These are phyloP conservation scores for Sitta carolinensis DNA, from an alignment of 2,797 vertebrate genomes.

Conservation along the genomic window DNA sequence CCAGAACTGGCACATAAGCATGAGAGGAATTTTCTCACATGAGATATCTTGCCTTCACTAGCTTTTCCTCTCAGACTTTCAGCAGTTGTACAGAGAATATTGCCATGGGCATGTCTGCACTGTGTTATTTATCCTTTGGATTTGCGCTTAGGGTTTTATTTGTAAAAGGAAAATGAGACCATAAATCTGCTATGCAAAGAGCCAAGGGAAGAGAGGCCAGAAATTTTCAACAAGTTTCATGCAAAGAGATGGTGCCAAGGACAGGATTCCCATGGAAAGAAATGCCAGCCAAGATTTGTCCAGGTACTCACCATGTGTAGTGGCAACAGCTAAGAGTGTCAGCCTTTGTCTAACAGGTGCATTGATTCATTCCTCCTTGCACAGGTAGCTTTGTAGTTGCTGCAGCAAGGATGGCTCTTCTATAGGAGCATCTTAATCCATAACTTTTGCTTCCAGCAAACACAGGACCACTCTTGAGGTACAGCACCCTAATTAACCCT, in stretches of 20 bases:
- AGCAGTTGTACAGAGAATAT: slow-evolving; percentile 2
- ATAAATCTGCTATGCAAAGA: slow-evolving; percentile 41
- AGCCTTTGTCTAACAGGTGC: not conserved
- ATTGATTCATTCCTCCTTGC: not conserved
- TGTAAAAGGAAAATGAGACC: slow-evolving; percentile 31
- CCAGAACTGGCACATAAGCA: not conserved
- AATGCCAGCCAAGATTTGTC: not conserved
- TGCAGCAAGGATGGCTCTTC: not conserved
- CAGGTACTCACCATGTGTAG: not conserved
- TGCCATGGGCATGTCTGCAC: slow-evolving; percentile 8
- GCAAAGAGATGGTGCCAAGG: not conserved
- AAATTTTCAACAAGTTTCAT: slow-evolving; percentile 12
- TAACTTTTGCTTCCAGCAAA: not conserved
- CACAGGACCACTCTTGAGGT: rapidly evolving
- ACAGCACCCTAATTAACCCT: rapidly evolving
- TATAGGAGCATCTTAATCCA: not conserved
- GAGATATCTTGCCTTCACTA: slow-evolving; percentile 28
- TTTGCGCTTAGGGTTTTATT: slow-evolving; percentile 47
- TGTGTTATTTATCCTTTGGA: slow-evolving; percentile 34
- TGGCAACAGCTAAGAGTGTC: not conserved
- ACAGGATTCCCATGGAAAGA: not conserved
- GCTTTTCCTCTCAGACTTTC: slow-evolving; percentile 34
- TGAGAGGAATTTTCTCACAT: not conserved
- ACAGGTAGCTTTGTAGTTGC: not conserved
- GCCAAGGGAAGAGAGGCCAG: slow-evolving; percentile 14